Evolutionary conservation across 2,888 invertebrate species (phyloP).

Genomic region (Amiota minor): DNA sequence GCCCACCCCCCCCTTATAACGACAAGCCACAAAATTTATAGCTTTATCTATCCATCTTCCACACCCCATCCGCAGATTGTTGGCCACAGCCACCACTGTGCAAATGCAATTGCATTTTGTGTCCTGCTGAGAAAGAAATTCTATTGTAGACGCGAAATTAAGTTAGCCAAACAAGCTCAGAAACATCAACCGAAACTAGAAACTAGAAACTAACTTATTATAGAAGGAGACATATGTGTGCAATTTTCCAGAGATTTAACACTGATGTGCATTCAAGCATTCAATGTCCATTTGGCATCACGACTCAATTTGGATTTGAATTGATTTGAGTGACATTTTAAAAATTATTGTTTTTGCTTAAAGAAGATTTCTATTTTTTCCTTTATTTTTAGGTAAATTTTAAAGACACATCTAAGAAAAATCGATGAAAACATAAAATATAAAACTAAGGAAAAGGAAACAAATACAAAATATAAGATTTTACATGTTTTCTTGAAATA

Average conservation of each 20-base stretch:
- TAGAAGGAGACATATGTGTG: constrained; percentile 61
- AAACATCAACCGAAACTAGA: not conserved
- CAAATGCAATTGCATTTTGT: constrained; percentile 27
- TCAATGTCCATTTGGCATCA: constrained; percentile 17
- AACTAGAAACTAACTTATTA: constrained; percentile 32
- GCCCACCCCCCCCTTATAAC: not conserved
- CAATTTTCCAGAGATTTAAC: constrained; percentile 67
- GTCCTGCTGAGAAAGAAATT: constrained; percentile 18
- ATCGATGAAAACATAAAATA: constrained; percentile 7
- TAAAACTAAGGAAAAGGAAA: not conserved
- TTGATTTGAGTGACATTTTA: not conserved
- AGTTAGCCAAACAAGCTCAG: constrained; percentile 28
- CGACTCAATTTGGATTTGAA: constrained; percentile 20
- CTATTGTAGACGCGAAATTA: constrained; percentile 26
- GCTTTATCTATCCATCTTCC: not conserved
- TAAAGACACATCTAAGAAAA: not conserved
- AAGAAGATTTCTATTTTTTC: not conserved
- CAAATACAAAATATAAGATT: not conserved
- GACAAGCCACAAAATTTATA: constrained; percentile 48
- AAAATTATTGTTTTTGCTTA: not conserved
- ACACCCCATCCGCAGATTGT: no score
- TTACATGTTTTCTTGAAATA: constrained; percentile 20
- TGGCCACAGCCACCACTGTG: not conserved
- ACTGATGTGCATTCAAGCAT: constrained; percentile 10
- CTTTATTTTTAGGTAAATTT: constrained; percentile 2